Base-by-base conservation (phyloP, 2,113 vertebrate genomes). In the Catharus minimus region DNA sequence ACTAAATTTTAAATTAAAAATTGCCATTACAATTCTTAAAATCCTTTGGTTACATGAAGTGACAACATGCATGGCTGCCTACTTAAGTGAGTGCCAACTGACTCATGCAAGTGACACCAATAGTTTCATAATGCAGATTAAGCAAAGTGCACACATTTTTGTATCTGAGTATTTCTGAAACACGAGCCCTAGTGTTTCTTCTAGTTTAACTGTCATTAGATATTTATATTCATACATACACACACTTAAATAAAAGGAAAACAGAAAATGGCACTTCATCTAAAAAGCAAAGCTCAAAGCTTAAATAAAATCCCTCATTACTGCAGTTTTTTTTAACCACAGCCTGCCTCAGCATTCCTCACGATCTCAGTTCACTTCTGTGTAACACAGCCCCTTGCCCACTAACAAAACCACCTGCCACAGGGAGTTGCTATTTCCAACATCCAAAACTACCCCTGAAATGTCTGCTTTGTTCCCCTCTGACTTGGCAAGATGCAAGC, bases 191-290 rank as follows among this genome's bases (percentile, higher is more conserved):
- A 73, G 21, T 78, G 28, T 66, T 94, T 74, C 75, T 92, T 95
- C 68, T 82, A 30, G 55, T 78, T 88, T 90, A 89, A 77, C 50
- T 79, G 69, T 55, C 83, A 47, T 73, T 82, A 91, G 64, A 55
- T 94, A 23, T 67, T 89, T 77, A 26, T 32, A 72, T 14, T n/a
- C 32, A 56, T 20, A 75, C 1, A 62, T 17, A 67, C 30, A 81
- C 10, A 60, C 66, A 84, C 65, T 81, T 77, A 94, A 94, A 94
- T 92, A 93, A 90, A 91, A 71, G 27, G 16, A 56, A 52, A 94
- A 73, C 14, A 47, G 46, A 81, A 91, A 49, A 81, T 76, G 66
- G 61, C 52, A 65, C 65, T 94, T 78, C 5, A 69, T 75, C 89
- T 86, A 81, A 90, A 89, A 89, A 93, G 60, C 58, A 72, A 90